Conservation (phyloP, 2,888 invertebrate genomes). For the Raillietiella orientalis region DNA sequence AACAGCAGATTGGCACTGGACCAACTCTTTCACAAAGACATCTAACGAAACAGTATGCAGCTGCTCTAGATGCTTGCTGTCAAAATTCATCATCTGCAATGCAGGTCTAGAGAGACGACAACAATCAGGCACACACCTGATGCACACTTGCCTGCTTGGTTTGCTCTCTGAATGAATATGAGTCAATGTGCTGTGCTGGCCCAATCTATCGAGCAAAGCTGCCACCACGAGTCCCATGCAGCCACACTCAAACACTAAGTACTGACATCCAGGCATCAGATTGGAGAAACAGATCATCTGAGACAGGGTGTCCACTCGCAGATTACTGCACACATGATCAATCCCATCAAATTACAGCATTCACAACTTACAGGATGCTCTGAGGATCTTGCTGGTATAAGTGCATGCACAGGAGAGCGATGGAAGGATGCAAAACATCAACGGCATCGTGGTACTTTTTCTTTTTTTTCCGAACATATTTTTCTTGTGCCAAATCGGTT, state of each 20-base stretch:
- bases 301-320: slow-evolving; percentile 58
- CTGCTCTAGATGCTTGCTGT: slow-evolving; percentile 28
- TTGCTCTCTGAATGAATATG: slow-evolving; percentile 11
- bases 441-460: slow-evolving; percentile 65
- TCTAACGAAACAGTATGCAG: slow-evolving; percentile 40
- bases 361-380: slow-evolving; percentile 13
- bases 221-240: slow-evolving; percentile 55
- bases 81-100: slow-evolving; percentile 43
- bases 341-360: no score
- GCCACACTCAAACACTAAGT: slow-evolving; percentile 57
- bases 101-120: slow-evolving; percentile 23
- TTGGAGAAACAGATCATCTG: slow-evolving; percentile 56
- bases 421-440: slow-evolving; percentile 39
- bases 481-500: slow-evolving; percentile 58
- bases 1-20: no score
- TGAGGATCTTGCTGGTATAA: slow-evolving; percentile 40
- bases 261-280: slow-evolving; percentile 32
- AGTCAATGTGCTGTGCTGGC: slow-evolving; percentile 23
- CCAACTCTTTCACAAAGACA: no score
- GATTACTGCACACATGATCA: slow-evolving; percentile 15
- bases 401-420: slow-evolving; percentile 48
- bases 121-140: neutral
- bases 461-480: slow-evolving; percentile 79
- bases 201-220: slow-evolving; percentile 32
- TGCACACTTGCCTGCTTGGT: slow-evolving; percentile 7